Evolutionary conservation across 2,113 vertebrate genomes (phyloP), one percentile per base, ranked within the genome.

Genomic region (Sinocyclocheilus rhinocerous): DNA sequence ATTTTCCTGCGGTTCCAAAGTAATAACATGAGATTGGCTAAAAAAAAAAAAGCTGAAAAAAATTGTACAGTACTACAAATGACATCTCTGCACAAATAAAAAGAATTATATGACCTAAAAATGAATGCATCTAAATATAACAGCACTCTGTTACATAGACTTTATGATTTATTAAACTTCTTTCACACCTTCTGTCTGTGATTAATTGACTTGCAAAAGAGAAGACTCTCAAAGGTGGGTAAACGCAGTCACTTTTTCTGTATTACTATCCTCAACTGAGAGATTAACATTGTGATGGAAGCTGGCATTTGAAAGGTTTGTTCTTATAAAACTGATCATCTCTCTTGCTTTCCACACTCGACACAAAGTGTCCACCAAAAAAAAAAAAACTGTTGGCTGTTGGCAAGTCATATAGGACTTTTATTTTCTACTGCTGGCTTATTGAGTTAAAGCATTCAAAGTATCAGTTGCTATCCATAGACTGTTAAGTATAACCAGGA

Each of bases 291-390:
- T 39, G 84, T 45, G 75, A 84, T 90, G 84, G 16, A 2, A 22
- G 55, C 18, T 22, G 18, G 93, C 91, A 90, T 85, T 87, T 90
- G 85, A 88, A 86, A 45, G 52, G 52, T 88, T 86, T 90, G 87
- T 91, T 90, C 93, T 91, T 91, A 88, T 91, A 88, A 83, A 87
- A 83, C 88, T 89, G 90, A 93, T 93, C 89, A 94, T 95, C 92
- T 92, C 88, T 85, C 76, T 90, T 90, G 89, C 82, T 91, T 91
- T 88, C 52, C 87, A 89, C 84, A 87, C 69, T 86, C 39, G 88
- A 91, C 13, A 75, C 88, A 87, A 81, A 87, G 80, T 89, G 2
- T 33, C 33, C 33, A 33, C 33, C 6, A 42, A 42, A 42, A 42
- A 42, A 73, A 72, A 39, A 72, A 39, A 50, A 50, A 10, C 48